A percentile compares a stretch with the other conserved stretches of the same genome.
These are phyloP conservation scores for Charadrius vociferus DNA, from an alignment of 2,113 vertebrate species.

Conservation along the genomic window DNA sequence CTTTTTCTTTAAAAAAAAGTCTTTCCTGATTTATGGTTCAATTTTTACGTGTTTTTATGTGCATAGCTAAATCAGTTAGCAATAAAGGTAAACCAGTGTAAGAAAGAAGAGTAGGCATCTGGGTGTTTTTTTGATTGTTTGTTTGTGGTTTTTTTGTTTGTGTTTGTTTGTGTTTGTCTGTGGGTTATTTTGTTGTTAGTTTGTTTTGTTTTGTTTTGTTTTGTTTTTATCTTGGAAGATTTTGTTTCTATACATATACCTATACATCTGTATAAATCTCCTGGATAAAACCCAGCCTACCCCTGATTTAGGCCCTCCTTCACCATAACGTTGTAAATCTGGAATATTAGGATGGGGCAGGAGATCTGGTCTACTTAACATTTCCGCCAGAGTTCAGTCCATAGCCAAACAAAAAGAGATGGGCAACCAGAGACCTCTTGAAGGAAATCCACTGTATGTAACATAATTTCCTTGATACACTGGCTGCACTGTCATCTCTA, in stretches of 20 bases:
- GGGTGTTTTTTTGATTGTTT: no score
- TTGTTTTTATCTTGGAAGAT: background rate
- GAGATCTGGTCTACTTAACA: background rate
- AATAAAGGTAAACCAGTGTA: background rate
- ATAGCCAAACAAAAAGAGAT: background rate
- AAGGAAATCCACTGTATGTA: background rate
- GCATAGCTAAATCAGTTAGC: background rate
- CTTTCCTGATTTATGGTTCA: background rate
- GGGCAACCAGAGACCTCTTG: background rate
- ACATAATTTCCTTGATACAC: background rate
- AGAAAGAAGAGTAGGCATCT: background rate
- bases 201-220: background rate
- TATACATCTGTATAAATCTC: background rate
- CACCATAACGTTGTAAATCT: background rate
- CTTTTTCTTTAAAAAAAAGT: background rate
- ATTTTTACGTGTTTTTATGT: background rate
- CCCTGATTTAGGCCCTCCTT: background rate
- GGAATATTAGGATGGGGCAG: no score
- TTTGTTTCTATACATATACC: background rate
- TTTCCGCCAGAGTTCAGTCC: background rate
- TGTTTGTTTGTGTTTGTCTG: background rate
- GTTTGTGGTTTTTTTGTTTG: background rate
- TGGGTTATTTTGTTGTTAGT: background rate
- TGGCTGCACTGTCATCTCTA: background rate
- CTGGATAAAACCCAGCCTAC: background rate